Conservation (phyloP, 2,888 invertebrate species). For the Isoperla grammatica region DNA sequence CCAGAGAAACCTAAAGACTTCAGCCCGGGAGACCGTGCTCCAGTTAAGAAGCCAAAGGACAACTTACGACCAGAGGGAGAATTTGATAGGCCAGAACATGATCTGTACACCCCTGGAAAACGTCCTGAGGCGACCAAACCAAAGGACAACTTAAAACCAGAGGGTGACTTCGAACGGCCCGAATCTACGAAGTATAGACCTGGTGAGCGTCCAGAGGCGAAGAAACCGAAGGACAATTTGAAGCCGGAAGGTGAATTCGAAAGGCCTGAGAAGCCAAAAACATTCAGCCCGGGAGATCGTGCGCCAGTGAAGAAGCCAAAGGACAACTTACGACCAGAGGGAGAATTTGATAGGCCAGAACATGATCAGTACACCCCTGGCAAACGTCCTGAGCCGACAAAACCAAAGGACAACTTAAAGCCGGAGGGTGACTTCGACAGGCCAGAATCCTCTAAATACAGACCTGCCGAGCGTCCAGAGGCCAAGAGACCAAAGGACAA, state of each 20-base stretch:
- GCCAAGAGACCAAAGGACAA: conserved; percentile 35
- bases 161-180: conserved; percentile 51
- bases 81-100: conserved; percentile 23
- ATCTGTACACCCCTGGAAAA: conserved; percentile 45
- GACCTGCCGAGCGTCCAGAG: conserved; percentile 33
- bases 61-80: conserved; percentile 44
- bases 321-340: conserved; percentile 37
- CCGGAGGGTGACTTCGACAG: conserved; percentile 38
- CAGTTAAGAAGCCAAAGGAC: conserved; percentile 59
- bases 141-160: conserved; percentile 49
- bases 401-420: conserved; percentile 41
- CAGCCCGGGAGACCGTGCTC: conserved; percentile 50
- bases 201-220: conserved; percentile 45
- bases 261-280: conserved; percentile 39
- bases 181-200: conserved; percentile 46
- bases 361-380: conserved; percentile 37
- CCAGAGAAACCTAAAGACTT: conserved; percentile 38
- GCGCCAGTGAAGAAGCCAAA: conserved; percentile 47
- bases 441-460: conserved; percentile 39
- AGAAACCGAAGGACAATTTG: conserved; percentile 39
- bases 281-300: conserved; percentile 47
- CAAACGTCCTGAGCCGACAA: conserved; percentile 23
- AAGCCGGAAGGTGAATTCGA: conserved; percentile 45
- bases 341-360: conserved; percentile 31
- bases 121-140: conserved; percentile 49